A percentile compares a stretch with the other conserved stretches of the same genome.
These are phyloP conservation scores for Amia ocellicauda DNA, from an alignment of 2,113 vertebrate genomes.

Conservation along the genomic window DNA sequence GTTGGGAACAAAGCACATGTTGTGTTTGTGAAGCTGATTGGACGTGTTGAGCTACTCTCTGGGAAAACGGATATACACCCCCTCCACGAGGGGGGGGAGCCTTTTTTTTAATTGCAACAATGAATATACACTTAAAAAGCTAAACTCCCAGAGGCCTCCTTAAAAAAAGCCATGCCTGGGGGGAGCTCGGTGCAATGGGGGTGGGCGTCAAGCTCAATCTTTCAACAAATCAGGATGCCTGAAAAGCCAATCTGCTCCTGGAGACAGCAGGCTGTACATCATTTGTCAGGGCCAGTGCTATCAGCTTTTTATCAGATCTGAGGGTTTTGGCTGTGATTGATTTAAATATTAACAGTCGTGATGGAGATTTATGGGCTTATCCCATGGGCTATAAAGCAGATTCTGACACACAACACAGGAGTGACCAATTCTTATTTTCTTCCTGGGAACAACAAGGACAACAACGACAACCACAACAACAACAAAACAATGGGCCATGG, in stretches of 20 bases:
- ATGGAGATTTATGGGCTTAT: slow-evolving; percentile 28
- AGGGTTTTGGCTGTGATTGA: slow-evolving; percentile 55
- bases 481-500: no score
- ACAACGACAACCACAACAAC: no score
- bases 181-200: slow-evolving; percentile 40
- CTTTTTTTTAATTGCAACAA: slow-evolving; percentile 52
- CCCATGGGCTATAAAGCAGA: slow-evolving; percentile 1
- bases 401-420: not conserved
- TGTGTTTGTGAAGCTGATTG: not conserved
- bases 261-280: slow-evolving; percentile 70
- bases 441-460: not conserved
- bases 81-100: slow-evolving; percentile 29
- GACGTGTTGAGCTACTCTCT: not conserved
- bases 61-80: not conserved
- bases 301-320: slow-evolving; percentile 64
- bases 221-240: slow-evolving; percentile 69
- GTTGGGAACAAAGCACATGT: not conserved
- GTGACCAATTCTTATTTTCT: not conserved
- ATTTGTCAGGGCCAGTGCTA: slow-evolving; percentile 66
- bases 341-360: slow-evolving; percentile 53
- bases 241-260: slow-evolving; percentile 74
- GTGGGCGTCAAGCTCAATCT: slow-evolving; percentile 59
- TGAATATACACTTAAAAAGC: slow-evolving; percentile 57
- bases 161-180: slow-evolving; percentile 42
- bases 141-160: slow-evolving; percentile 57